Evolutionary conservation across 2,888 invertebrate genomes (phyloP).

Genomic region (Chirona hameri): DNA sequence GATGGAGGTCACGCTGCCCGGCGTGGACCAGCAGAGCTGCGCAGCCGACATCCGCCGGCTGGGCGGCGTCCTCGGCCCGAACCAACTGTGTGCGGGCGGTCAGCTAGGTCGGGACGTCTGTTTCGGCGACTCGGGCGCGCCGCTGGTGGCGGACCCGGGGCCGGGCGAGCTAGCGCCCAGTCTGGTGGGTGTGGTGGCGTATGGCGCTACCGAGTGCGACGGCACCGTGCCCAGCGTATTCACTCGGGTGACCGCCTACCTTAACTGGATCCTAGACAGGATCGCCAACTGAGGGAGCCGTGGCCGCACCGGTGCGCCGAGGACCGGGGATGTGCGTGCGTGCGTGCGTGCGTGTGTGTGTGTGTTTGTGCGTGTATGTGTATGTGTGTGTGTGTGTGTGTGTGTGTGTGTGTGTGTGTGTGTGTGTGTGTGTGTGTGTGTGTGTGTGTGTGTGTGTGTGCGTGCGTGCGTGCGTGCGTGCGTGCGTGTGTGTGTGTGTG

Average conservation of each 20-base stretch:
- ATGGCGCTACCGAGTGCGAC: slow-evolving; percentile 60
- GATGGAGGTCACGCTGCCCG: neutral
- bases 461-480: too few relatives aligned
- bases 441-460: too few relatives aligned
- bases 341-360: too few relatives aligned
- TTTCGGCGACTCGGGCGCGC: slow-evolving; percentile 72
- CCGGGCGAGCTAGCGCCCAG: slow-evolving; percentile 31
- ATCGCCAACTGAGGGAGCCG: neutral
- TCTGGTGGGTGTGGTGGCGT: slow-evolving; percentile 61
- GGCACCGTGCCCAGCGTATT: slow-evolving; percentile 65
- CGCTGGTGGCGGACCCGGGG: slow-evolving; percentile 59
- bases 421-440: too few relatives aligned
- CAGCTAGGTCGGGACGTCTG: slow-evolving; percentile 65
- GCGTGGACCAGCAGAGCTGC: neutral
- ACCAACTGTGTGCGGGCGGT: slow-evolving; percentile 57
- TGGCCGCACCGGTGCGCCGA: too few relatives aligned
- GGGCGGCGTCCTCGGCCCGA: neutral
- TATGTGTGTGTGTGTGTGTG: too few relatives aligned
- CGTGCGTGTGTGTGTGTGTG: too few relatives aligned
- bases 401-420: too few relatives aligned
- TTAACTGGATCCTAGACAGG: slow-evolving; percentile 59
- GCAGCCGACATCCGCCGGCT: neutral
- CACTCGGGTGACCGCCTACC: slow-evolving; percentile 59
- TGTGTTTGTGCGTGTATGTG: too few relatives aligned
- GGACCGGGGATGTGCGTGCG: too few relatives aligned